Evolutionary conservation across 2,797 vertebrate species (phyloP), one percentile per base, ranked within the genome.

Genomic region (Heliangelus exortis): DNA sequence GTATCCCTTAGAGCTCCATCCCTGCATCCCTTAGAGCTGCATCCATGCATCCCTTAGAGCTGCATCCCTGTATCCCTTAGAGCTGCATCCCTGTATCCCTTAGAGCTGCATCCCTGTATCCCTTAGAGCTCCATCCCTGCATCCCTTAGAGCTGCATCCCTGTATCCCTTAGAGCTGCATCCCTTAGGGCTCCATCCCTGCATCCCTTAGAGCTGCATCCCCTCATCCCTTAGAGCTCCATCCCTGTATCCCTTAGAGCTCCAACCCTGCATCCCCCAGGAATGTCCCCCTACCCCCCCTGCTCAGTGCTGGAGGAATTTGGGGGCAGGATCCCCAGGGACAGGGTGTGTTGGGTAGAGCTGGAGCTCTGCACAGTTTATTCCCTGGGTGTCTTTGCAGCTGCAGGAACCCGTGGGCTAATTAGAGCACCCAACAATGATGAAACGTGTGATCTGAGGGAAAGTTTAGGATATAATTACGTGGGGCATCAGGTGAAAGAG

Each of bases 391-490:
- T 31, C 67, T 54, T 41, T 39, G n/a, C 65, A 39, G 80, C 82
- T 48, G 41, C 67, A 54, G 86, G 72, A 50, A 26, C 15, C 59
- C 0, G 0, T n/a, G 53, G n/a, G 48, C 81, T 93, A 83, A 29
- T 91, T 82, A 89, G 87, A 86, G 92, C 58, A 71, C 79, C 75
- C 72, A 36, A 18, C 79, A 43, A 54, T 6, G 90, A 34, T 39
- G 55, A 36, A 39, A 39, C 20, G 50, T 67, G 63, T 66, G 71
- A 74, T 54, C 50, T 31, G 34, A 81, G 71, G 25, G 67, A 39
- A 90, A 81, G 75, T 91, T 69, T 90, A 29, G 81, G 89, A 11
- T 41, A 17, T 68, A 81, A 77, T 93, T 93, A 80, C 2, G 25
- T 12, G 72, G 62, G 26, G 12, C 39, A 68, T 10, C 59, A 84